phyloP scores from a whole-genome alignment of 2,888 invertebrate genomes.

The Cerceris rybyensis region DNA sequence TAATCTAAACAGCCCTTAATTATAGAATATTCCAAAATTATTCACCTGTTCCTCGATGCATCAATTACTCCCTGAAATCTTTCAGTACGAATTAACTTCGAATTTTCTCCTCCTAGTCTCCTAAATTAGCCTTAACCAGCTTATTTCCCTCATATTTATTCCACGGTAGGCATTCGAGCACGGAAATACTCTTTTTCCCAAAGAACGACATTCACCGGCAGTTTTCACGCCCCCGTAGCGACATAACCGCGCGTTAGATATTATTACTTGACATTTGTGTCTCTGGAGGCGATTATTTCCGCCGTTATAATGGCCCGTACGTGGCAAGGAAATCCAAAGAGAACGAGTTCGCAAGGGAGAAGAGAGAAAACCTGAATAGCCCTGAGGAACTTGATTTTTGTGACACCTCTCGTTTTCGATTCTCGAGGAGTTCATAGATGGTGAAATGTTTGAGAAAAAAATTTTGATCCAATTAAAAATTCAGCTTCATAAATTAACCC shows the following conservation, averaged over 20 bases:
- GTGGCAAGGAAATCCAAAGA: neutral
- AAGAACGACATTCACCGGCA: neutral
- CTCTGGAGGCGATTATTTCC: constrained; percentile 24
- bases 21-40: no score
- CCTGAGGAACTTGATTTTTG: neutral
- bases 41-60: no score
- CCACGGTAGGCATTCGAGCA: neutral
- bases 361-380: constrained; percentile 2
- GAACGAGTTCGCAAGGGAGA: constrained; percentile 5
- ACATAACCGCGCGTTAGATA: constrained; percentile 8
- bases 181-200: neutral
- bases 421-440: neutral
- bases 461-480: no score
- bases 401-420: neutral
- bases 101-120: no score
- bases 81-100: no score
- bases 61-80: no score
- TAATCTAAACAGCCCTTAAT: no score
- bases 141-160: neutral
- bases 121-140: neutral
- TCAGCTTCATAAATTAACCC: no score
- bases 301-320: constrained; percentile 12
- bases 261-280: constrained; percentile 35
- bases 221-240: neutral
- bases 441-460: no score